phyloP scores from a whole-genome alignment of 2,888 invertebrate species.

The Tachina grossa region DNA sequence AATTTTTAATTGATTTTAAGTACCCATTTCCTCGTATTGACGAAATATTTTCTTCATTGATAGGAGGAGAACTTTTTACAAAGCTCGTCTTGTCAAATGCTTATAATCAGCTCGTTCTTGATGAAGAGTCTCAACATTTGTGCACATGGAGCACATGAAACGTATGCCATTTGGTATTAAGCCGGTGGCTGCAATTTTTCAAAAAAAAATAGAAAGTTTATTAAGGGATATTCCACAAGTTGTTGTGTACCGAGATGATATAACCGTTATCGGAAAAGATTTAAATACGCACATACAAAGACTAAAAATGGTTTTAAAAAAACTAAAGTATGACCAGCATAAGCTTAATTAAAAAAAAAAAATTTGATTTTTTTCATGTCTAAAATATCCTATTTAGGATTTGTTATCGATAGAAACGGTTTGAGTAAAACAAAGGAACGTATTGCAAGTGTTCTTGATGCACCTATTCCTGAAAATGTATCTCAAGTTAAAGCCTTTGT shows the following conservation, averaged over 20 bases:
- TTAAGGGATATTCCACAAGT: not conserved
- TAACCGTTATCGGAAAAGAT: constrained; percentile 24
- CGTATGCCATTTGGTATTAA: too few species aligned
- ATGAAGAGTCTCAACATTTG: not conserved
- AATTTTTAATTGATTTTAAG: constrained; percentile 31
- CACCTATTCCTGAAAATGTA: too few species aligned
- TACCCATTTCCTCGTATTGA: constrained; percentile 47
- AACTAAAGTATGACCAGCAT: constrained; percentile 13
- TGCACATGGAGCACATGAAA: too few species aligned
- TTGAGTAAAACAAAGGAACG: constrained; percentile 37
- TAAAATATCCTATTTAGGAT: constrained; percentile 50
- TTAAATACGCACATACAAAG: constrained; percentile 4
- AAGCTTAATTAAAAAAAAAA: constrained; percentile 25
- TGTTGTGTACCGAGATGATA: constrained; percentile 26
- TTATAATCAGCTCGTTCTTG: constrained; percentile 32
- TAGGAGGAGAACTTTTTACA: not conserved
- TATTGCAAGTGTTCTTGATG: not conserved
- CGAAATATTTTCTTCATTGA: constrained; percentile 39
- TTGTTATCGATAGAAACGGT: constrained; percentile 39
- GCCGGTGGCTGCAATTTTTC: too few species aligned
- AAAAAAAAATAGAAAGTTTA: too few species aligned
- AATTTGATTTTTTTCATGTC: constrained; percentile 44
- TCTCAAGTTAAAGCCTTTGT: too few species aligned
- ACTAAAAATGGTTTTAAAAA: constrained; percentile 30
- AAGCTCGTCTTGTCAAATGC: constrained; percentile 10